Percentiles rank a stretch among this genome's conserved stretches.
These are phyloP conservation scores for Aricia agestis DNA, from an alignment of 1,140 invertebrate species.

Conservation along the genomic window DNA sequence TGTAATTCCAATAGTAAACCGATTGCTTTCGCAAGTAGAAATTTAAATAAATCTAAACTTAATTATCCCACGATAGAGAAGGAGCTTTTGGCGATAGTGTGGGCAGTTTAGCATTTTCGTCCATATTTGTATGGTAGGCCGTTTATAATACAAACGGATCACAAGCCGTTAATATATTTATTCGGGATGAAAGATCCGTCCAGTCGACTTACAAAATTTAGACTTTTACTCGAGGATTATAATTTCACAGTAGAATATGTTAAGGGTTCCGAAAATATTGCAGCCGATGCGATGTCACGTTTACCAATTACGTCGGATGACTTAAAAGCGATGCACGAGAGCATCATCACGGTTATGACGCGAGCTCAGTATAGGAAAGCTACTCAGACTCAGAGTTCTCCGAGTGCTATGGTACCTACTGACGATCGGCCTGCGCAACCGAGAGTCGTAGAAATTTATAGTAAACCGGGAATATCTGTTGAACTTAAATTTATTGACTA, in stretches of 20 bases:
- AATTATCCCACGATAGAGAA: conserved; percentile 12
- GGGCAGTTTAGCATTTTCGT: neutral
- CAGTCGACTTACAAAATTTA: neutral
- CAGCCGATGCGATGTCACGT: neutral
- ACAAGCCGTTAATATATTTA: neutral
- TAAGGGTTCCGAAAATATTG: neutral
- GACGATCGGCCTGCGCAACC: too few relatives aligned
- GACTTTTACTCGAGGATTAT: conserved; percentile 2
- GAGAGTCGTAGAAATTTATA: too few relatives aligned
- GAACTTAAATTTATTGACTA: too few relatives aligned
- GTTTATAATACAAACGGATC: neutral
- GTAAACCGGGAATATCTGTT: too few relatives aligned
- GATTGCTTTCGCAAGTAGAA: conserved; percentile 5
- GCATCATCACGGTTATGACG: neutral
- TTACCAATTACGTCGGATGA: neutral
- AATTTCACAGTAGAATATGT: neutral
- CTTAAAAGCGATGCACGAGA: neutral
- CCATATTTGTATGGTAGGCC: neutral
- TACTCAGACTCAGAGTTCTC: too few relatives aligned
- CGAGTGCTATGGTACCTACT: too few relatives aligned
- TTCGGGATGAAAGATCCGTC: neutral
- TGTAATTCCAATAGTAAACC: neutral
- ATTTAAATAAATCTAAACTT: conserved; percentile 1
- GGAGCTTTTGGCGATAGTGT: neutral
- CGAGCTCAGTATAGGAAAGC: too few relatives aligned